Conservation (phyloP, 2,888 invertebrate species). For the Conomelus anceps region DNA sequence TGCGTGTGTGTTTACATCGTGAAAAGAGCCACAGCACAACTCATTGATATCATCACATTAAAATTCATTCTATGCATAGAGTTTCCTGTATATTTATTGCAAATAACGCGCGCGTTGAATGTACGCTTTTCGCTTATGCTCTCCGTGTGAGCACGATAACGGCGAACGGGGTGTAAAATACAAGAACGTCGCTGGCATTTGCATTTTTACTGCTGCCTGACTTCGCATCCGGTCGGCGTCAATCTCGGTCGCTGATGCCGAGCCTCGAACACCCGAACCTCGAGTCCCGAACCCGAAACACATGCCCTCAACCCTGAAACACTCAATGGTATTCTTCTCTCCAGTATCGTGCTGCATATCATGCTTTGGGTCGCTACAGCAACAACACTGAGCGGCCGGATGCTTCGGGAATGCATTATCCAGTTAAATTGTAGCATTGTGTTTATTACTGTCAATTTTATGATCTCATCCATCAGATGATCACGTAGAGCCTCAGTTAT, state of each 20-base stretch:
- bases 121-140: conserved; percentile 6
- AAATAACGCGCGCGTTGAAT: conserved; percentile 13
- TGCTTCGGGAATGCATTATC: too few species aligned
- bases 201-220: conserved; percentile 13
- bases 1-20: background rate
- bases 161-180: conserved; percentile 5
- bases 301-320: too few species aligned
- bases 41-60: conserved; percentile 13
- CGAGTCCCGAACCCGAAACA: background rate
- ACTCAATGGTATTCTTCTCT: too few species aligned
- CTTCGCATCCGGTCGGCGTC: conserved; percentile 2
- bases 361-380: too few species aligned
- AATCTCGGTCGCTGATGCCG: background rate
- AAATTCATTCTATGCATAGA: conserved; percentile 14
- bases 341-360: too few species aligned
- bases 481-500: too few species aligned
- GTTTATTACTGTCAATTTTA: too few species aligned
- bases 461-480: too few species aligned
- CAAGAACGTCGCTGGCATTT: conserved; percentile 3
- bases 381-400: too few species aligned
- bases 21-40: background rate
- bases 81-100: conserved; percentile 13
- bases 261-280: background rate
- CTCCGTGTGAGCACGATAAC: conserved; percentile 8
- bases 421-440: too few species aligned